Base-by-base conservation (phyloP, 1,140 invertebrate species). In the Caerostris darwini region DNA sequence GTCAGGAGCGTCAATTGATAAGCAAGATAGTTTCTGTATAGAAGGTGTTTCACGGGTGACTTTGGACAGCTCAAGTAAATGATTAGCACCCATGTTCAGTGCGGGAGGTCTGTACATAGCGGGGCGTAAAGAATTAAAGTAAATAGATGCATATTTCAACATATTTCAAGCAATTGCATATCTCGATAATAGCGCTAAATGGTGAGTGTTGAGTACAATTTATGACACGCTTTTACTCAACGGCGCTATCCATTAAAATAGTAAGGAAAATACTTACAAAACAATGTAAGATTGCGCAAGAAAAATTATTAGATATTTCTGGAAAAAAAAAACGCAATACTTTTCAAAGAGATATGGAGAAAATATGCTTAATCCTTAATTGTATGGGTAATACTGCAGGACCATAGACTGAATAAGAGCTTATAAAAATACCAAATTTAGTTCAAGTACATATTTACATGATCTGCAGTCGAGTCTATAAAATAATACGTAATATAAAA, bases 111-210 rank as follows among this genome's bases (percentile, higher is more conserved):
- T 82, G 14, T 50, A 14, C 69, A 50, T 53, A 61, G 90, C 57
- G 77, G 90, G 90, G 50, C 57, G 77, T 82, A 91, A 91, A 91
- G 90, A 71, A 91, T 91, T 91, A 50, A 91, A 54, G 17, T 67
- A 14, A n/a, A 90, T 90, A 50, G 54, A 57, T 2, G 86, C 53
- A 53, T 64, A 53, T 57, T 53, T 88, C 61, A 67, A 53, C 53
- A 53, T 64, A 53, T 57, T 53, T 88, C 61, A 67, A 53, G 82
- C 58, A 88, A 64, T 88, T n/a, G 64, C 50, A 54, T 17, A 53
- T 54, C 19, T 50, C 50, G 8, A 50, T n/a, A 87, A 50, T 12
- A 57, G 86, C 50, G 34, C n/a, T 34, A 53, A 88, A 53, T 17
- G 19, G 12, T 64, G 50, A 50, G 12, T 34, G 71, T 77, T 5